Conservation (phyloP, 2,888 invertebrate genomes). For the Priocnemis perturbator region DNA sequence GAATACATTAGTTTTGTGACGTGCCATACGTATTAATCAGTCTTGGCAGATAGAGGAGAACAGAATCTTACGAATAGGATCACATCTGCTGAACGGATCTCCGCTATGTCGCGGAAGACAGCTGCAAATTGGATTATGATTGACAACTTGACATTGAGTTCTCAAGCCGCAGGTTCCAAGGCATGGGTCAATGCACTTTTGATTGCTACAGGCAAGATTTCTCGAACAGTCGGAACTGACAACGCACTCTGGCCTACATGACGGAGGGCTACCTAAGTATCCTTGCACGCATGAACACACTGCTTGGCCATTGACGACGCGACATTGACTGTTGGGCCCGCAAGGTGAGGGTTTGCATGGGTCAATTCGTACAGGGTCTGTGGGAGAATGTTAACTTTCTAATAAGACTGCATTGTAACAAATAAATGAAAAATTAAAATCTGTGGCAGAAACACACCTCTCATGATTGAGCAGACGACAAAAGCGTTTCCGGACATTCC, state of each 20-base stretch:
- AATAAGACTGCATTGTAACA: no score
- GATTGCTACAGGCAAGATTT: conserved; percentile 81
- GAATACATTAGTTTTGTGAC: neutral
- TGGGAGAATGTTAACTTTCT: neutral
- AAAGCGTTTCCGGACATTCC: conserved; percentile 81
- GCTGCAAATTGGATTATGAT: conserved; percentile 77
- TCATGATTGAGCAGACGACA: conserved; percentile 80
- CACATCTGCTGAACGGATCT: conserved; percentile 72
- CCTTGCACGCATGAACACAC: conserved; percentile 80
- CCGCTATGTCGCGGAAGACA: conserved; percentile 75
- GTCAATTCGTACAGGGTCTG: conserved; percentile 74
- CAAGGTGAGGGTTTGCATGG: conserved; percentile 91
- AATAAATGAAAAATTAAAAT: neutral
- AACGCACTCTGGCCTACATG: conserved; percentile 75
- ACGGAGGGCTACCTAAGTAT: conserved; percentile 79
- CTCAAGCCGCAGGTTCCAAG: conserved; percentile 77
- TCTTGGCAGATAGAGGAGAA: conserved; percentile 43
- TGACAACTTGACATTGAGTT: conserved; percentile 76
- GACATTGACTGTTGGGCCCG: conserved; percentile 81
- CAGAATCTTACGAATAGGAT: conserved; percentile 37
- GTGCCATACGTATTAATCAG: no score
- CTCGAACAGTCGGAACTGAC: conserved; percentile 79
- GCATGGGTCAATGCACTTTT: conserved; percentile 77
- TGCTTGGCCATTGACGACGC: conserved; percentile 73
- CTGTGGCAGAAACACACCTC: conserved; percentile 70